Evolutionary conservation across 2,113 vertebrate genomes (phyloP).

Genomic region (Marmota monax): DNA sequence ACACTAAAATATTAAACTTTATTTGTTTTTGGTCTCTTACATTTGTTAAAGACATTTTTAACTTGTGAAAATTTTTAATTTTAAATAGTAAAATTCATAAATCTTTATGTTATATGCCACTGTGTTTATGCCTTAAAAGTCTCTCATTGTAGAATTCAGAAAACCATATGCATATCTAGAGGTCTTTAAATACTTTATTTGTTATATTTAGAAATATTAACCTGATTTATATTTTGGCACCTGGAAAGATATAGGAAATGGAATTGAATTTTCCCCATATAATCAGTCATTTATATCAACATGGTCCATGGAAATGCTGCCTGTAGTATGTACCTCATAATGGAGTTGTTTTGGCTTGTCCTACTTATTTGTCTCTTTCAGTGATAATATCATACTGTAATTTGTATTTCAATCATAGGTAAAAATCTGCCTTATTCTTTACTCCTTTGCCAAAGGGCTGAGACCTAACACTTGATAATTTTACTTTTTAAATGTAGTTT

Average conservation of each 20-base stretch:
- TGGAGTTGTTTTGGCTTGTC: neutral
- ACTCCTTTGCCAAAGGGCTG: neutral
- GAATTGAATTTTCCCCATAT: neutral
- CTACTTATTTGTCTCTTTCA: neutral
- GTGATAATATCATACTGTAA: neutral
- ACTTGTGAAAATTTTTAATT: neutral
- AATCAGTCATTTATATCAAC: neutral
- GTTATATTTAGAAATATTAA: neutral
- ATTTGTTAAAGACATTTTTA: constrained; percentile 40
- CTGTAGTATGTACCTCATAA: neutral
- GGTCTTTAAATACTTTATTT: neutral
- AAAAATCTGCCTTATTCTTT: constrained; percentile 15
- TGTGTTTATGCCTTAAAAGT: neutral
- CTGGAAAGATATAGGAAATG: neutral
- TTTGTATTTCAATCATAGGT: neutral
- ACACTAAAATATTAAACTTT: constrained; percentile 18
- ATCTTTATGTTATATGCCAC: neutral
- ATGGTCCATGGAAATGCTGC: neutral
- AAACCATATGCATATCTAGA: neutral
- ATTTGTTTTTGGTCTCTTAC: constrained; percentile 4
- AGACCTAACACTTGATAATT: neutral
- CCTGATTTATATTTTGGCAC: constrained; percentile 29
- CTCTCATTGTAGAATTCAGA: neutral
- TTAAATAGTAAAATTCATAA: constrained; percentile 11
- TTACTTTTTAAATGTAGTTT: constrained; percentile 63